These are phyloP conservation scores for Taphrorychus bicolor DNA, from an alignment of 2,888 invertebrate species.

Conservation along the genomic window DNA sequence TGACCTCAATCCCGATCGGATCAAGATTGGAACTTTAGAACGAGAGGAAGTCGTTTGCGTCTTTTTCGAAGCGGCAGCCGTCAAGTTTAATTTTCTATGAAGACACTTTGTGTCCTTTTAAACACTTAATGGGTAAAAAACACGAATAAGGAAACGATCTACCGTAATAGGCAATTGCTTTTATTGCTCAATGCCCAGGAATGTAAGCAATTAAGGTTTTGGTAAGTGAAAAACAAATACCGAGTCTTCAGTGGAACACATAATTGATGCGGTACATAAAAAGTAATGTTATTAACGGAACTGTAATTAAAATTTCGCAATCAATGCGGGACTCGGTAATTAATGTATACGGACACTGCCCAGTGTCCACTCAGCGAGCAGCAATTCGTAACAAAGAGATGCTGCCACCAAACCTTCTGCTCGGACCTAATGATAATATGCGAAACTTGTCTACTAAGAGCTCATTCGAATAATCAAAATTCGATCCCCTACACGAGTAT, in stretches of 20 bases:
- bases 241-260: background rate
- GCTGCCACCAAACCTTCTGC: background rate
- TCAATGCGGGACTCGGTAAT: background rate
- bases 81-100: background rate
- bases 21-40: background rate
- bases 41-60: background rate
- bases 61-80: background rate
- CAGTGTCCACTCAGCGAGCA: background rate
- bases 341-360: background rate
- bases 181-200: background rate
- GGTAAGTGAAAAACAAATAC: constrained; percentile 8
- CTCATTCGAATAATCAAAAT: constrained; percentile 7
- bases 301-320: constrained; percentile 9
- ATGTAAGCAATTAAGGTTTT: constrained; percentile 11
- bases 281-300: constrained; percentile 15
- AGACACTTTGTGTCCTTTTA: background rate
- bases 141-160: background rate
- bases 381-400: background rate
- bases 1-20: constrained; percentile 13
- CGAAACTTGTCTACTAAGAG: background rate
- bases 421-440: background rate
- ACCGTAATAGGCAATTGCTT: background rate
- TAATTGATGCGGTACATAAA: constrained; percentile 3
- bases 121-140: background rate
- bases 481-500: constrained; percentile 5